Conservation (phyloP, 1,140 invertebrate species). For the Apis dorsata region DNA sequence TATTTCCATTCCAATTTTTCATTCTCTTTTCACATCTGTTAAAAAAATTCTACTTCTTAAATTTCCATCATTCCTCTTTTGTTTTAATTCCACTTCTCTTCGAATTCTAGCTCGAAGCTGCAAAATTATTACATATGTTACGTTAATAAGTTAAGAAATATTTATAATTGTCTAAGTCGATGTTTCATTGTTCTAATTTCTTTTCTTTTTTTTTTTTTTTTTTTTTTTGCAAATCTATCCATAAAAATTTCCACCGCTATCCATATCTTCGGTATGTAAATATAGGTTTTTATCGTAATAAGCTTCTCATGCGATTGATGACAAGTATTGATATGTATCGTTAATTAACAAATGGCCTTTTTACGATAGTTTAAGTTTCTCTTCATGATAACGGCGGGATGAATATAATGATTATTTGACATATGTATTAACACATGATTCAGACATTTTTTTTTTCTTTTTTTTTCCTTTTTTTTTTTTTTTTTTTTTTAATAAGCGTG, state of each 20-base stretch:
- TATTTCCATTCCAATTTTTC: constrained; percentile 3
- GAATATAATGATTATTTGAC: neutral
- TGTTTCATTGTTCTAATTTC: no score
- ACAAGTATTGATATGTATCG: neutral
- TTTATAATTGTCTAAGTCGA: neutral
- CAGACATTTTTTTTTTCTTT: neutral
- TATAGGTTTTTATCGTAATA: constrained; percentile 18
- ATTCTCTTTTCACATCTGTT: neutral
- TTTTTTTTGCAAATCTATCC: neutral
- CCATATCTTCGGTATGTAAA: neutral
- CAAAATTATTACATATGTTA: no score
- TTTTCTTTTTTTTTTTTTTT: neutral
- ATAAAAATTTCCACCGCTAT: neutral
- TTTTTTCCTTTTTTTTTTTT: no score
- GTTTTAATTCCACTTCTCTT: neutral
- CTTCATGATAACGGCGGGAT: neutral
- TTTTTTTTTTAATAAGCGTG: constrained; percentile 7
- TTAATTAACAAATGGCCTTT: constrained; percentile 12
- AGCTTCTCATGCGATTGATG: neutral
- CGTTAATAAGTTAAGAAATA: neutral
- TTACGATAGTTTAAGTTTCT: neutral
- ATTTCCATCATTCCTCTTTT: neutral
- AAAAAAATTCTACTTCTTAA: neutral
- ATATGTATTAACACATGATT: neutral
- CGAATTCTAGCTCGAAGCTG: neutral